Evolutionary conservation across 1,140 invertebrate genomes (phyloP).

Genomic region (Myzus persicae): DNA sequence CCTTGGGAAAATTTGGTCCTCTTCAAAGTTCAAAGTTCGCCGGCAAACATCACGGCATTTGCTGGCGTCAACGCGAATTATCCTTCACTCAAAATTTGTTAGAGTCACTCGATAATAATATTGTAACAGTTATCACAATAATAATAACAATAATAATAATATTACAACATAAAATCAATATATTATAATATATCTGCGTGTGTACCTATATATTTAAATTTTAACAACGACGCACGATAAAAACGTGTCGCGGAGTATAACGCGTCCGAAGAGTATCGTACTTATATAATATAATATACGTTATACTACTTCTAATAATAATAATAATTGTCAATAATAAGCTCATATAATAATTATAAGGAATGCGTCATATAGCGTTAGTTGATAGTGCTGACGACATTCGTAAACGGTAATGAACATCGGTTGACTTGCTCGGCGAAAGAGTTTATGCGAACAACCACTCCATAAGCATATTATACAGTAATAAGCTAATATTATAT

Average conservation of each 20-base stretch:
- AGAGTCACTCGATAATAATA: not conserved
- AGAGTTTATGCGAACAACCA: not conserved
- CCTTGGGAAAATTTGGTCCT: not conserved
- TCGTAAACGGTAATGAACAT: not conserved
- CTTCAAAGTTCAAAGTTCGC: not conserved
- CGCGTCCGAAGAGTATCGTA: not conserved
- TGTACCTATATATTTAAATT: conserved; percentile 8
- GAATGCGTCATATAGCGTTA: not conserved
- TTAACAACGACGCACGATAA: not conserved
- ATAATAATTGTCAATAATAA: conserved; percentile 43
- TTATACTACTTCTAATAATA: conserved; percentile 18
- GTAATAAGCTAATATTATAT: not conserved
- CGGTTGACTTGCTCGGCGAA: not conserved
- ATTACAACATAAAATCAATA: not conserved
- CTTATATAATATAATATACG: not conserved
- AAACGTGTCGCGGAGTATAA: not conserved
- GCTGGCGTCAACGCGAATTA: not conserved
- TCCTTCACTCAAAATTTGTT: not conserved
- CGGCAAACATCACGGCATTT: not conserved
- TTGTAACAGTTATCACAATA: not conserved
- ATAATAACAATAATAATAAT: not conserved
- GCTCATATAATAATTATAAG: not conserved
- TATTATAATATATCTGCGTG: not conserved
- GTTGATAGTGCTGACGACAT: not conserved
- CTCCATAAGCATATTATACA: not conserved